Evolutionary conservation across 2,888 invertebrate species (phyloP).

Genomic region (Dryobota labecula): DNA sequence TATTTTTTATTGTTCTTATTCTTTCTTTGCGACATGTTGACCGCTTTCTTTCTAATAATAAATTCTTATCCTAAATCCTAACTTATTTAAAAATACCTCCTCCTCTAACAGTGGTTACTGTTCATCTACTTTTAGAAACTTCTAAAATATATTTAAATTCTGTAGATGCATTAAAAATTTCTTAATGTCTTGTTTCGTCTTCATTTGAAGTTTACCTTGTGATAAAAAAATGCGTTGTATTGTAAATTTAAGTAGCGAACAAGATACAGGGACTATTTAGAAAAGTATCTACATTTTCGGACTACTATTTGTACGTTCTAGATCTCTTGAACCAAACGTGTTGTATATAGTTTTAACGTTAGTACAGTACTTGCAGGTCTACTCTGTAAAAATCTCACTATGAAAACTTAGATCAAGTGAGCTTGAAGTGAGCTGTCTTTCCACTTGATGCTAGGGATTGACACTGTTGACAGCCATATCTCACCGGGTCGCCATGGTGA

Average conservation of each 20-base stretch:
- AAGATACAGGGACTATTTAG: constrained; percentile 86
- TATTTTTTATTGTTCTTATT: no score
- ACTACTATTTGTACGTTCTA: constrained; percentile 77
- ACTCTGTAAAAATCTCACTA: no score
- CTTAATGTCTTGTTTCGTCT: not conserved
- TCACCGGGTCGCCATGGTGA: no score
- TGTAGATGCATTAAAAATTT: not conserved
- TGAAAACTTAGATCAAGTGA: no score
- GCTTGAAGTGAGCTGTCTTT: no score
- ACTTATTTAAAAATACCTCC: not conserved
- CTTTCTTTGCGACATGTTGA: no score
- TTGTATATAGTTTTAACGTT: constrained; percentile 58
- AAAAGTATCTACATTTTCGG: constrained; percentile 75
- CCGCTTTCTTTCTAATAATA: no score
- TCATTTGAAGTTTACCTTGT: constrained; percentile 14
- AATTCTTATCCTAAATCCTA: not conserved
- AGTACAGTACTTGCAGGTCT: constrained; percentile 7
- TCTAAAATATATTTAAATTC: not conserved
- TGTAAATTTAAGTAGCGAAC: constrained; percentile 69
- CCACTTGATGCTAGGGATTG: no score
- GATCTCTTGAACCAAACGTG: constrained; percentile 75
- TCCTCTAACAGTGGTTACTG: not conserved
- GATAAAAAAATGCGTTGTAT: constrained; percentile 55
- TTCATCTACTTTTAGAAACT: no score
- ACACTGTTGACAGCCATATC: no score